Evolutionary conservation across 1,140 invertebrate species (phyloP).

Genomic region (Wiebesia pumilae): DNA sequence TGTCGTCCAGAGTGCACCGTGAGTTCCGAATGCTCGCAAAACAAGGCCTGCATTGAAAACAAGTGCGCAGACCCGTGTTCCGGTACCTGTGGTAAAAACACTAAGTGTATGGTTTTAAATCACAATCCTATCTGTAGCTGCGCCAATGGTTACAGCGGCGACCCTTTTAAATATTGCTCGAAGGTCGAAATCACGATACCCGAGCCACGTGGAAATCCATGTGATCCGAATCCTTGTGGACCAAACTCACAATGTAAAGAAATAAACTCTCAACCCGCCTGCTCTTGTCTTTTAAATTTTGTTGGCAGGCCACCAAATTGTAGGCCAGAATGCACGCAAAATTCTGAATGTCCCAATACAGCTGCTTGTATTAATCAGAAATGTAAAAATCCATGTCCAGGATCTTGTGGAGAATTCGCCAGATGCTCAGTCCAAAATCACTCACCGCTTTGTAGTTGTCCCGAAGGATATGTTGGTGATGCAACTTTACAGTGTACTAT

Average conservation of each 20-base stretch:
- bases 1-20: constrained; percentile 89
- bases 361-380: constrained; percentile 86
- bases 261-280: constrained; percentile 82
- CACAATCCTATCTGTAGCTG: constrained; percentile 90
- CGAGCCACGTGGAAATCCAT: constrained; percentile 77
- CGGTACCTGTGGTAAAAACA: constrained; percentile 86
- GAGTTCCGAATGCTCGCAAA: constrained; percentile 87
- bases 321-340: constrained; percentile 84
- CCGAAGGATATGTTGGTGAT: constrained; percentile 86
- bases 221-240: constrained; percentile 85
- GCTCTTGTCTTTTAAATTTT: constrained; percentile 84
- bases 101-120: constrained; percentile 87
- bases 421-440: constrained; percentile 87
- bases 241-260: constrained; percentile 85
- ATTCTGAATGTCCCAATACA: constrained; percentile 83
- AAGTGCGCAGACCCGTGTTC: constrained; percentile 89
- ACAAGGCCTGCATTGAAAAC: constrained; percentile 87
- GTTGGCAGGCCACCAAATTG: constrained; percentile 87
- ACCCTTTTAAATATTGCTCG: constrained; percentile 84
- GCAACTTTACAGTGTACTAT: constrained; percentile 79
- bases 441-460: constrained; percentile 82
- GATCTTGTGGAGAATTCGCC: constrained; percentile 84
- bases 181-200: constrained; percentile 72
- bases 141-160: constrained; percentile 82
- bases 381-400: constrained; percentile 87